Evolutionary conservation across 2,888 invertebrate species (phyloP), one percentile per base, ranked within the genome.

Genomic region (Muschampia plurimacula): DNA sequence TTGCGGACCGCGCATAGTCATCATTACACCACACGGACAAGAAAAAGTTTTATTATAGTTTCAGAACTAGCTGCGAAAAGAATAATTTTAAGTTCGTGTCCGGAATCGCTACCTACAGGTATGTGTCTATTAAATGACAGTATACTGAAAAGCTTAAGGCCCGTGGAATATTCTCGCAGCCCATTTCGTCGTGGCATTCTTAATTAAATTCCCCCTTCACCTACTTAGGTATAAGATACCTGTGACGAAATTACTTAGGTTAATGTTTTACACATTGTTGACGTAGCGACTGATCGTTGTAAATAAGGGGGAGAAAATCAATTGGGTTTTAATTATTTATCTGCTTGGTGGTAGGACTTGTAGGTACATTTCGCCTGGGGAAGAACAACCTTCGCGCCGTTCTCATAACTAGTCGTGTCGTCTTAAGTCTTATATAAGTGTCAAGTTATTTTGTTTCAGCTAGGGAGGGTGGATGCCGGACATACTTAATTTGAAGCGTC

Each of bases 191-290:
- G 66, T 52, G 39, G 32, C 62, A 69, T 52, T 69, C 69, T 69
- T 69, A 69, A 69, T 69, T 63, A 52, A 69, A 69, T 69, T 69
- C 52, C 52, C 32, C 44, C 62, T 52, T 52, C 52, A 39, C 49
- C 69, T 62, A 63, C 52, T 69, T 69, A 52, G 15, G 52, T 52
- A 52, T 69, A 39, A 52, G 62, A 63, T 41, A 39, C 49, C 36
- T 39, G 52, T 36, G 66, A 66, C 52, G 32, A 28, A 36, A 66
- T 66, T 66, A 52, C 66, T 52, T 15, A 36, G n/a, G 13, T 66
- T 52, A 66, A 66, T 66, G 66, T 39, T 49, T 28, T 36, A 65
- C 65, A 49, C 65, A 32, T 49, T 49, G 49, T 65, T 65, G 13
- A 49, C 22, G 22, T 22, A 22, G 22, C 22, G 22, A 22, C 22